Evolutionary conservation across 2,797 vertebrate genomes (phyloP), one percentile per base, ranked within the genome.

Genomic region (Anisognathus igniventris): DNA sequence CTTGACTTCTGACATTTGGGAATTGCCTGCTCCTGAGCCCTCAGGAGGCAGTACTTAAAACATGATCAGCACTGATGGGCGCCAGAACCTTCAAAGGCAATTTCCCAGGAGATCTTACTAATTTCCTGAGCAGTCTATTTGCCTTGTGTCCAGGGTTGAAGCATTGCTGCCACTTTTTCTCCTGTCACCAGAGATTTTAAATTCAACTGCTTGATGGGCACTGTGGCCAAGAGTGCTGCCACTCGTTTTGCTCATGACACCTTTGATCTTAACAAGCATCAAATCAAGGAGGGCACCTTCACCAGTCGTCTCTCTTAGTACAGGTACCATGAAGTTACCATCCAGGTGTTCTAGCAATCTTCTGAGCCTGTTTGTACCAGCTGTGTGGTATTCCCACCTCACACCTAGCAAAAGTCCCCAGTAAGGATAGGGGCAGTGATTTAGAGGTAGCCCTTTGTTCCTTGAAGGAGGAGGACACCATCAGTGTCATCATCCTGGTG

Each of bases 201-300:
- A 85, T 53, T 39, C 33, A 45, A 61, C 56, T 54, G 4, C 17
- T 47, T 47, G 30, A n/a, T 45, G 24, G 33, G 9, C 23, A 24
- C 39, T 7, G 7, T 51, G 39, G 19, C 28, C 39, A 30, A 68
- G 64, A 61, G 23, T 14, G 2, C 24, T 60, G 47, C 24, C 28
- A 30, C 24, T 47, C 0, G 0, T 24, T 45, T 53, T 1, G 0
- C 8, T 67, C 20, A 24, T 17, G 20, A 33, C 23, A 33, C 24
- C 28, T 44, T 53, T 44, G 33, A 16, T 51, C 10, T 53, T 45
- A 39, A 54, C 40, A 47, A 40, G 11, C 17, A 40, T 40, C 17
- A 40, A 13, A 77, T 31, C 21, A 33, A 62, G 39, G 56, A 61
- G 11, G 17, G 22, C 27, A 53, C 14, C 27, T 44, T 51, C 56